Base-by-base conservation (phyloP, 1,140 invertebrate genomes). In the Bombus consobrinus region DNA sequence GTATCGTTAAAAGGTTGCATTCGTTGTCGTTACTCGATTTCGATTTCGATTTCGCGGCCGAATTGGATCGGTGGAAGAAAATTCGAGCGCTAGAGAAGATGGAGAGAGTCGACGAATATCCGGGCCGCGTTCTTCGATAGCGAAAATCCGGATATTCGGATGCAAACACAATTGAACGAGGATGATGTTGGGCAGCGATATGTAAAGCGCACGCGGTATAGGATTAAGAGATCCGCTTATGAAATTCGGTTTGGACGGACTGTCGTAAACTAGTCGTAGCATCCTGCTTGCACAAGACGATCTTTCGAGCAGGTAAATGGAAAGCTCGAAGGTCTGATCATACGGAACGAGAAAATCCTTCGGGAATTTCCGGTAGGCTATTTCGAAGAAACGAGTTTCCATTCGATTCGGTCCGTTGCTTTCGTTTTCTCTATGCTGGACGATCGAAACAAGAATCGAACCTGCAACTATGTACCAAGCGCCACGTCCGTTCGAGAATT, bases 301-400 rank as follows among this genome's bases (percentile, higher is more conserved):
- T 85, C 76, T 74, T 77, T 37, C 47, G 76, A 69, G 76, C 88
- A 37, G 72, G 86, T 88, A 90, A 90, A 87, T 80, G 89, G 89
- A 86, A 90, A 85, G 68, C 87, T 85, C 47, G 47, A 53, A 53
- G 47, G 47, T 89, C 85, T 68, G 87, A 89, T 86, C 81, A 73
- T 66, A 64, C 47, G 71, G 64, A 78, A 87, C 83, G 82, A 82
- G 81, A 88, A 86, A 92, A 89, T 92, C 89, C 91, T 90, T 87
- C 59, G 90, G 86, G 87, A 92, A 92, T 92, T 90, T 91, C 88
- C 85, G 84, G 88, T 88, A 88, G 92, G 89, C 85, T 89, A 92
- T 89, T 91, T 77, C 89, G 73, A 83, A 87, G 89, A 89, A 93
- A 93, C 92, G 91, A 93, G 89, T 87, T 92, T 92, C 91, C 85